Base-by-base conservation (phyloP, 2,113 vertebrate species). In the Glaucidium brasilianum region DNA sequence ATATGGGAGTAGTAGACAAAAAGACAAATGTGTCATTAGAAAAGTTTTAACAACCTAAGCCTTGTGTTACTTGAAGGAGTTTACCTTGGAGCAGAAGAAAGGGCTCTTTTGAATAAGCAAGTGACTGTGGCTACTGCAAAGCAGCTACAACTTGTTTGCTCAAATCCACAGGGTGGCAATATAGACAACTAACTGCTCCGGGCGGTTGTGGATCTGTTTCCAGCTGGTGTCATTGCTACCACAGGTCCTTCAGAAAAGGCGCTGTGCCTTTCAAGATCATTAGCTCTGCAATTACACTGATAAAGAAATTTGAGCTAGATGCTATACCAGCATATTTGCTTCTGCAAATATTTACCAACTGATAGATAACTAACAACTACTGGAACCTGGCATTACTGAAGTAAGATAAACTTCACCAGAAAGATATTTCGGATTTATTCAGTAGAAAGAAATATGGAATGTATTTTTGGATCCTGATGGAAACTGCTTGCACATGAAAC, bases 161-260 rank as follows among this genome's bases (percentile, higher is more conserved):
- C 43, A 21, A 67, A 43, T 95, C 96, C 96, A 82, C 96, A 85
- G 53, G 96, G 96, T 95, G 96, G 96, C 96, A 93, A 96, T 75
- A 37, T 6, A 95, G 90, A 32, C 92, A 93, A 15, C 27, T 8
- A 93, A 15, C 27, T 8, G 18, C 43, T 81, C 13, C 0, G 2
- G 22, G 53, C 64, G 16, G 9, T 2, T 27, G 49, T 0, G 0
- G 12, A 1, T 43, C 7, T 1, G 3, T 5, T 5, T n/a, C 1
- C 5, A 71, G 60, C 64, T 45, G 56, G 6, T 75, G 49, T 9
- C 49, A 10, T 27, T 43, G 23, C 27, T 58, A 1, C n/a, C 1
- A 1, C 21, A 30, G 41, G 35, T 68, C 27, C 69, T 82, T 49
- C 58, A 22, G 87, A 6, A 78, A 80, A 72, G 39, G 10, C 1